Conservation (phyloP, 2,888 invertebrate species). For the Xestobium rufovillosum region DNA sequence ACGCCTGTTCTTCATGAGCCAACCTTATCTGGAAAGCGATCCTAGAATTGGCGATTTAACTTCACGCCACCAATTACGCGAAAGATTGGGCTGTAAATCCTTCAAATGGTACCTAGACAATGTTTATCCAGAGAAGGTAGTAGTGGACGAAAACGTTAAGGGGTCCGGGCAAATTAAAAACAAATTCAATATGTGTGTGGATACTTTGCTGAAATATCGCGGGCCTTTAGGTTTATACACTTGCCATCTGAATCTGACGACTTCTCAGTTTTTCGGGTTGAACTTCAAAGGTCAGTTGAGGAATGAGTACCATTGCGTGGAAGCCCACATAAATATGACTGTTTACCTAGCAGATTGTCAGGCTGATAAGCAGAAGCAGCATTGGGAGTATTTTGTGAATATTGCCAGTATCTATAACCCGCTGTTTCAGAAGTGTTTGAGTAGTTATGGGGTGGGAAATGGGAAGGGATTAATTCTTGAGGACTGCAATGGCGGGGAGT, state of each 20-base stretch:
- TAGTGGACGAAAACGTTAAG: slow-evolving; percentile 73
- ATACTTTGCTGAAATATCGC: slow-evolving; percentile 67
- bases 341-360: slow-evolving; percentile 46
- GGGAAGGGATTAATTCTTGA: slow-evolving; percentile 36
- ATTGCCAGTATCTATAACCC: slow-evolving; percentile 39
- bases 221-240: slow-evolving; percentile 68
- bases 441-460: slow-evolving; percentile 36
- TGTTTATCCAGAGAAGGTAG: slow-evolving; percentile 83
- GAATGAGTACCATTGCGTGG: slow-evolving; percentile 71
- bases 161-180: slow-evolving; percentile 64
- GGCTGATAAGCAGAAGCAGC: slow-evolving; percentile 40
- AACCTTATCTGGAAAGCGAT: slow-evolving; percentile 44
- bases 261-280: slow-evolving; percentile 70
- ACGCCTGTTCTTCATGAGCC: slow-evolving; percentile 80
- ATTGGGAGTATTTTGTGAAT: slow-evolving; percentile 35
- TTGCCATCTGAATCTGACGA: slow-evolving; percentile 59
- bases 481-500: slow-evolving; percentile 30
- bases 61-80: slow-evolving; percentile 67
- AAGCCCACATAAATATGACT: slow-evolving; percentile 45
- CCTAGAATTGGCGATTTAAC: slow-evolving; percentile 61
- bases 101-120: slow-evolving; percentile 92
- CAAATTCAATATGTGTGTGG: slow-evolving; percentile 61
- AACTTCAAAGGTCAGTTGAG: slow-evolving; percentile 64
- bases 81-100: slow-evolving; percentile 75
- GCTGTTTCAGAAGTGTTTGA: slow-evolving; percentile 36